A percentile compares a stretch with the other conserved stretches of the same genome.
Conservation (phyloP, 92 coral and sea anemone genomes). For the Diadumene lineata region DNA sequence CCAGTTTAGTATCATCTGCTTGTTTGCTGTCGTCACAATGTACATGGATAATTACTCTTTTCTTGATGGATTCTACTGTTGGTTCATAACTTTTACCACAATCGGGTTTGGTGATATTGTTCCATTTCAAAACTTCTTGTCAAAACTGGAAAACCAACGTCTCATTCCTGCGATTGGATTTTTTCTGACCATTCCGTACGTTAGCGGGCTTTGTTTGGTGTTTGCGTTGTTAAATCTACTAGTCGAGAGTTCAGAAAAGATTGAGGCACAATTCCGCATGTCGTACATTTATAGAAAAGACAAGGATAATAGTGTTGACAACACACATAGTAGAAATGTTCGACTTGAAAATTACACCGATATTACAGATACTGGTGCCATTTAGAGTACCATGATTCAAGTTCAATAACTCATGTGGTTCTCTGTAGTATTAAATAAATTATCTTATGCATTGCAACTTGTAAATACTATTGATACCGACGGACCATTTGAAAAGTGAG, state of each 20-base stretch:
- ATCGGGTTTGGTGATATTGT: slow-evolving; percentile 22
- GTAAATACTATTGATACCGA: too few relatives aligned
- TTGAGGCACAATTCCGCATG: not conserved
- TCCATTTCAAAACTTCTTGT: not conserved
- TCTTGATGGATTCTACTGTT: slow-evolving; percentile 24
- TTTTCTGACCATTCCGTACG: not conserved
- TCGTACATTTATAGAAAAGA: not conserved
- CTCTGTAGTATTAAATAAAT: too few relatives aligned
- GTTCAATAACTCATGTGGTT: too few relatives aligned
- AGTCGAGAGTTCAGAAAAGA: slow-evolving; percentile 17
- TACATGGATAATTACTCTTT: slow-evolving; percentile 18
- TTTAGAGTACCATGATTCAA: not conserved
- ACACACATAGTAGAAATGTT: not conserved
- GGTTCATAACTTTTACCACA: slow-evolving; percentile 29
- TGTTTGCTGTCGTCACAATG: slow-evolving; percentile 1
- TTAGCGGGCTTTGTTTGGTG: slow-evolving; percentile 14
- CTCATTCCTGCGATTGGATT: not conserved
- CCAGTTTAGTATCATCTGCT: not conserved
- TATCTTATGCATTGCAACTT: too few relatives aligned
- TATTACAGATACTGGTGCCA: not conserved
- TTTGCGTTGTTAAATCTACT: slow-evolving; percentile 13
- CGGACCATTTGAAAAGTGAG: too few relatives aligned
- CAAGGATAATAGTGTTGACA: not conserved
- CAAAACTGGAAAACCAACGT: not conserved
- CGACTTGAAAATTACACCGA: not conserved